These are phyloP conservation scores for Lepus timidus DNA, from an alignment of 2,113 vertebrate species.

Conservation along the genomic window DNA sequence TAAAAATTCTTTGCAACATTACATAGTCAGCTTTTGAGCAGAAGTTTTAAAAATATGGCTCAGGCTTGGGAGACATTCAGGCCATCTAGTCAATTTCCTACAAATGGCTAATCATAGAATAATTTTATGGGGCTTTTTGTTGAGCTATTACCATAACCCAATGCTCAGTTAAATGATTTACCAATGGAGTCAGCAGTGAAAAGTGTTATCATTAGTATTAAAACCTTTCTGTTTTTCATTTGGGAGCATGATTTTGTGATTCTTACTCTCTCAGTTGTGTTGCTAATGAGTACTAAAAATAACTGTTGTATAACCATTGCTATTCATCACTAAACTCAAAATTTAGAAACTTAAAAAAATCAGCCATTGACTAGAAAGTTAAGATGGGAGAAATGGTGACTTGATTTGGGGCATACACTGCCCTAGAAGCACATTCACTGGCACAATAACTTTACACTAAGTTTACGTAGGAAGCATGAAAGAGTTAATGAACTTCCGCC, in stretches of 20 bases:
- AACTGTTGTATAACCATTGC: slow-evolving; percentile 63
- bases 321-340: slow-evolving; percentile 59
- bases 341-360: slow-evolving; percentile 23
- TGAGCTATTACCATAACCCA: slow-evolving; percentile 60
- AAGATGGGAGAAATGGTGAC: background rate
- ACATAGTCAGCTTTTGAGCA: slow-evolving; percentile 49
- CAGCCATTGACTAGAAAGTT: background rate
- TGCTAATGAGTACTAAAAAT: slow-evolving; percentile 71
- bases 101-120: slow-evolving; percentile 66
- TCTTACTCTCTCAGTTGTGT: slow-evolving; percentile 68
- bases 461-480: background rate
- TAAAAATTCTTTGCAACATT: slow-evolving; percentile 58
- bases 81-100: slow-evolving; percentile 65
- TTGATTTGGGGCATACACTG: background rate
- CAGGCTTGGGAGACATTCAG: slow-evolving; percentile 59
- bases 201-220: slow-evolving; percentile 53
- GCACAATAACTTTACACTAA: background rate
- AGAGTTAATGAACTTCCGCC: slow-evolving; percentile 72
- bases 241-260: slow-evolving; percentile 62
- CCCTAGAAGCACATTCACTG: background rate
- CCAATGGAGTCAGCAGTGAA: slow-evolving; percentile 48
- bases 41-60: slow-evolving; percentile 57
- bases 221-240: slow-evolving; percentile 72
- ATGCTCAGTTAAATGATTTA: slow-evolving; percentile 65
- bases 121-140: slow-evolving; percentile 56